phyloP scores from a whole-genome alignment of 23 tunicate species.

The Botrylloides violaceus region DNA sequence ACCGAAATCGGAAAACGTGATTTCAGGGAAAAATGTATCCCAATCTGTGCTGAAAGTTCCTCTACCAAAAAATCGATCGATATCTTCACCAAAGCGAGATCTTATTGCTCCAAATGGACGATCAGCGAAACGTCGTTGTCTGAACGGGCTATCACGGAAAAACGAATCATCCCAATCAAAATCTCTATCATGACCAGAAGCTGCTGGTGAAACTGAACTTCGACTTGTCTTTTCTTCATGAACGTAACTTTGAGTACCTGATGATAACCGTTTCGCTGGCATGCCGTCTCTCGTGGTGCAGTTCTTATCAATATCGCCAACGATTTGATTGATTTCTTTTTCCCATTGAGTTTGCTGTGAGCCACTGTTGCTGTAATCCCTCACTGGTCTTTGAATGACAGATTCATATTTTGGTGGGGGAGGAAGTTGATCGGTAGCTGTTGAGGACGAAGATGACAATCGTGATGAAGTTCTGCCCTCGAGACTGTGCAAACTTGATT shows the following conservation, averaged over 20 bases:
- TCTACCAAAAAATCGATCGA: conserved; percentile 18
- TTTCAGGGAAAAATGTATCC: conserved; percentile 30
- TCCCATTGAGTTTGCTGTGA: conserved; percentile 6
- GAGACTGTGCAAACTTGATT: not conserved
- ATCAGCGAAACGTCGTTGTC: conserved; percentile 4
- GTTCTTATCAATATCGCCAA: conserved; percentile 13
- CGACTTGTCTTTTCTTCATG: not conserved
- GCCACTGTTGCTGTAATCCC: not conserved
- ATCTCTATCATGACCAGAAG: conserved; percentile 8
- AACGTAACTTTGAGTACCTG: conserved; percentile 11
- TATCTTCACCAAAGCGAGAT: conserved; percentile 15
- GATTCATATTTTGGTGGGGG: conserved; percentile 29
- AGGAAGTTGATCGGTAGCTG: conserved; percentile 22
- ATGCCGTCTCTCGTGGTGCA: not conserved
- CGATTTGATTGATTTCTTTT: conserved; percentile 2
- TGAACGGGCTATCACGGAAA: conserved; percentile 13
- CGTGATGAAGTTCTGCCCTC: conserved; percentile 13
- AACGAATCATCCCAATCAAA: conserved; percentile 23
- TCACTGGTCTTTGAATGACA: conserved; percentile 10
- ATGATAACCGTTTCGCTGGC: not conserved
- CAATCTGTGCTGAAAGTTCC: conserved; percentile 14
- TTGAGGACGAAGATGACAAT: conserved; percentile 15
- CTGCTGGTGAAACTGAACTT: conserved; percentile 4
- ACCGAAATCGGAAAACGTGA: conserved; percentile 18
- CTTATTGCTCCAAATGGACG: conserved; percentile 10